Evolutionary conservation across 2,113 vertebrate genomes (phyloP).

Genomic region (Varanus salvator): DNA sequence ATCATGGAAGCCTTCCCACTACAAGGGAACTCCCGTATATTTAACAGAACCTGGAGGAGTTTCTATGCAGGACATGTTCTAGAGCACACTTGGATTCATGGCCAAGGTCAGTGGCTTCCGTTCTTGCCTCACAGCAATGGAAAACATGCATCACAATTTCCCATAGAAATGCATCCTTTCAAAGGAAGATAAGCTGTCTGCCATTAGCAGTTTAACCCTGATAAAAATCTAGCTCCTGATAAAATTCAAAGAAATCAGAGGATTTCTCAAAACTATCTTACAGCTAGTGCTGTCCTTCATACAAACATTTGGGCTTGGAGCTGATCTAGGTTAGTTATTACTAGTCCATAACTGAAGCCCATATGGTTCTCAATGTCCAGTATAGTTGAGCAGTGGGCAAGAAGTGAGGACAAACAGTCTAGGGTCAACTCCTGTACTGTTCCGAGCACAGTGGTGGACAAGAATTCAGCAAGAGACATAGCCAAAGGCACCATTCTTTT

Average conservation of each 20-base stretch:
- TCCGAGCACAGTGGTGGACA: no score
- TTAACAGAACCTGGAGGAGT: not conserved
- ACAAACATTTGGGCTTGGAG: no score
- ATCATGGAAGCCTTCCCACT: not conserved
- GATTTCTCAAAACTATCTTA: not conserved
- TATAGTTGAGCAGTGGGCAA: no score
- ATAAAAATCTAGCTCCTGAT: not conserved
- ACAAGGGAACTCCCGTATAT: not conserved
- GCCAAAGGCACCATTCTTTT: no score
- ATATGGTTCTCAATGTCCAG: no score
- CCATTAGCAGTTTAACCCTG: not conserved
- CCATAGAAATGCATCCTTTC: not conserved
- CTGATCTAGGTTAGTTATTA: no score
- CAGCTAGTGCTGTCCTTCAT: not conserved
- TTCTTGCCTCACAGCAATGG: not conserved
- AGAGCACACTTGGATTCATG: not conserved
- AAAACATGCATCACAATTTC: not conserved
- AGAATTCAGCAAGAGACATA: no score
- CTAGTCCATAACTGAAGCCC: no score
- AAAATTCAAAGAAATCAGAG: not conserved
- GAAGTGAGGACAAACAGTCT: no score
- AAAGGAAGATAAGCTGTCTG: not conserved
- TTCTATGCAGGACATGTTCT: not conserved
- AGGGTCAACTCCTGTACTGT: no score
- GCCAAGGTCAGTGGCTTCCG: not conserved